Evolutionary conservation across 2,797 vertebrate species (phyloP).

Genomic region (Gallinago nigripennis): DNA sequence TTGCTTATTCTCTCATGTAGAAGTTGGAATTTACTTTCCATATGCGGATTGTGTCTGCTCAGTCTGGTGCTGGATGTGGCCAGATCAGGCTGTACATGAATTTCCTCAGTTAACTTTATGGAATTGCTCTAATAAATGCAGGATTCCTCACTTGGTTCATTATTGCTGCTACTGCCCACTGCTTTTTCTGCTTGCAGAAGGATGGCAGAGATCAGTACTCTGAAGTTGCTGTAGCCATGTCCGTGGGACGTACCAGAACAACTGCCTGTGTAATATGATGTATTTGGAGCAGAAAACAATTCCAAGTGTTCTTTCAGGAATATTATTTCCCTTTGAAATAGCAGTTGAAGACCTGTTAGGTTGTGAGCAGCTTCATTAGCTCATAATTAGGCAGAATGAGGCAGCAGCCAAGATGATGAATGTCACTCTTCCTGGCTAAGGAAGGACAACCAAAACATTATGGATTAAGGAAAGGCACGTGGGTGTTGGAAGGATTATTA

Average conservation of each 20-base stretch:
- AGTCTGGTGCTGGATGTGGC: not conserved
- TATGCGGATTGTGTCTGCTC: not conserved
- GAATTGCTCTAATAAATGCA: not conserved
- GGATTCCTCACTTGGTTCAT: not conserved
- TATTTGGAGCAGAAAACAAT: not conserved
- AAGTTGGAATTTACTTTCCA: not conserved
- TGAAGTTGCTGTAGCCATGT: not conserved
- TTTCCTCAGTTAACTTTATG: not conserved
- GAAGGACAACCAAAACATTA: not conserved
- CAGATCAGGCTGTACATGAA: not conserved
- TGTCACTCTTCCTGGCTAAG: not conserved
- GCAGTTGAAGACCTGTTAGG: not conserved
- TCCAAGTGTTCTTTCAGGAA: not conserved
- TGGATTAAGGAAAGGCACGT: not conserved
- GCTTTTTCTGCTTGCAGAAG: not conserved
- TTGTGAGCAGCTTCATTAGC: not conserved
- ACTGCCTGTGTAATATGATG: not conserved
- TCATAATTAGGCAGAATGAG: not conserved
- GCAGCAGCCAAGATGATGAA: not conserved
- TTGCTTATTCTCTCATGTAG: not conserved
- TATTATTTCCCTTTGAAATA: not conserved
- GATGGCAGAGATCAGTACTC: not conserved
- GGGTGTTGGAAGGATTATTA: not conserved
- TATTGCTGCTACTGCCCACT: not conserved
- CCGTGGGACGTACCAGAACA: not conserved